Percentiles rank a stretch among this genome's conserved stretches.
Conservation (phyloP, 2,113 vertebrate species). For the Blennius ocellaris region DNA sequence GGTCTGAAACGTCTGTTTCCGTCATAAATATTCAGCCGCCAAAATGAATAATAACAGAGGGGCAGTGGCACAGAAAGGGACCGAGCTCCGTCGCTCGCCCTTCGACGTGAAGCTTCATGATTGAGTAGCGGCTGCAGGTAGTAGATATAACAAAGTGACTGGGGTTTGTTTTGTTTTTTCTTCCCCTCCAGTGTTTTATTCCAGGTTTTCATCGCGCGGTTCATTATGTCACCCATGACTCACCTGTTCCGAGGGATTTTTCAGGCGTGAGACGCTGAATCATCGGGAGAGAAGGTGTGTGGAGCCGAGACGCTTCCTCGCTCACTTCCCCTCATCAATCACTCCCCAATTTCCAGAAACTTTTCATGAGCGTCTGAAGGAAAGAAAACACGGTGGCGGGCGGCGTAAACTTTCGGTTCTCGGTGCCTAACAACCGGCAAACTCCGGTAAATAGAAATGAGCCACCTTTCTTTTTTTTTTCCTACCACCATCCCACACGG, state of each 20-base stretch:
- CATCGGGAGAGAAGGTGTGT: constrained; percentile 10
- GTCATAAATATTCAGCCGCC: constrained; percentile 66
- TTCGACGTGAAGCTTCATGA: constrained; percentile 38
- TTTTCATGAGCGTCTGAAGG: constrained; percentile 19
- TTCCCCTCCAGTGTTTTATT: not conserved
- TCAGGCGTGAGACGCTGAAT: constrained; percentile 32
- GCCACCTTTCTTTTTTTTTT: not conserved
- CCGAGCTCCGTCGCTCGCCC: constrained; percentile 4
- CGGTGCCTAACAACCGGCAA: constrained; percentile 31
- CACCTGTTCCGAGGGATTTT: constrained; percentile 22
- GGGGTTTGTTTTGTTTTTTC: not conserved
- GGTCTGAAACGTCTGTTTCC: constrained; percentile 57
- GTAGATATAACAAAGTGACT: not conserved
- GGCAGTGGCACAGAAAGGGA: constrained; percentile 16
- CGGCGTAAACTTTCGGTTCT: not conserved
- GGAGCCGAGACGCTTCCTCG: constrained; percentile 27
- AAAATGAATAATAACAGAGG: constrained; percentile 42
- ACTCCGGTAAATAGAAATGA: constrained; percentile 24
- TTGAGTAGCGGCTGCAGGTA: not conserved
- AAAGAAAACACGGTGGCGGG: not conserved
- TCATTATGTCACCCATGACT: constrained; percentile 21
- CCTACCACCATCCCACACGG: not conserved
- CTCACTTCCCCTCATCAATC: constrained; percentile 60
- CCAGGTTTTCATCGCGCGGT: constrained; percentile 17
- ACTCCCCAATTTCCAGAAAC: constrained; percentile 52